These are phyloP conservation scores for Orthosia incerta DNA, from an alignment of 2,888 invertebrate genomes.

Conservation along the genomic window DNA sequence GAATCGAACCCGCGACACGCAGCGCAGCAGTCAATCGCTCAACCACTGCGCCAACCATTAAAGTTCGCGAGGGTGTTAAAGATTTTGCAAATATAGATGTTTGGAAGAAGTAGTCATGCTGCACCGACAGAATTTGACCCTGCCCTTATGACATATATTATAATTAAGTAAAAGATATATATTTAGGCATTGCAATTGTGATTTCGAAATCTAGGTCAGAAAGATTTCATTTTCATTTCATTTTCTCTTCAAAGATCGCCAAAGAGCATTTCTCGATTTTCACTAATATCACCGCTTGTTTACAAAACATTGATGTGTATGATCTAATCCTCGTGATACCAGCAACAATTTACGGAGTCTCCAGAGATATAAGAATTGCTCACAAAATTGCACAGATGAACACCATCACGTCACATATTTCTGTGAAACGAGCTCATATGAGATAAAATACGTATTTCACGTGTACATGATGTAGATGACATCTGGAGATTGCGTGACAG, in stretches of 20 bases:
- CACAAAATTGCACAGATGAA: background rate
- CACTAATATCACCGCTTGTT: constrained; percentile 11
- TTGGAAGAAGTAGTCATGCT: too few relatives aligned
- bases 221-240: too few relatives aligned
- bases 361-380: background rate
- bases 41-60: too few relatives aligned
- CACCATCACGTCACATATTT: constrained; percentile 27
- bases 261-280: background rate
- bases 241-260: background rate
- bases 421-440: constrained; percentile 19
- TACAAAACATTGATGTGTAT: constrained; percentile 10
- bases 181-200: too few relatives aligned
- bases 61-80: too few relatives aligned
- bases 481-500: background rate
- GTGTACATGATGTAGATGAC: constrained; percentile 3
- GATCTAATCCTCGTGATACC: background rate
- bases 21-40: too few relatives aligned
- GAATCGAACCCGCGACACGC: too few relatives aligned
- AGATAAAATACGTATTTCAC: background rate
- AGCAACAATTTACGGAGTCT: background rate
- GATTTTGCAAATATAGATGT: too few relatives aligned
- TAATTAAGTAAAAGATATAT: too few relatives aligned
- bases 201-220: too few relatives aligned
- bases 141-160: too few relatives aligned
- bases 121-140: too few relatives aligned